These are phyloP conservation scores for Athene cunicularia DNA, from an alignment of 2,113 vertebrate genomes.

Conservation along the genomic window DNA sequence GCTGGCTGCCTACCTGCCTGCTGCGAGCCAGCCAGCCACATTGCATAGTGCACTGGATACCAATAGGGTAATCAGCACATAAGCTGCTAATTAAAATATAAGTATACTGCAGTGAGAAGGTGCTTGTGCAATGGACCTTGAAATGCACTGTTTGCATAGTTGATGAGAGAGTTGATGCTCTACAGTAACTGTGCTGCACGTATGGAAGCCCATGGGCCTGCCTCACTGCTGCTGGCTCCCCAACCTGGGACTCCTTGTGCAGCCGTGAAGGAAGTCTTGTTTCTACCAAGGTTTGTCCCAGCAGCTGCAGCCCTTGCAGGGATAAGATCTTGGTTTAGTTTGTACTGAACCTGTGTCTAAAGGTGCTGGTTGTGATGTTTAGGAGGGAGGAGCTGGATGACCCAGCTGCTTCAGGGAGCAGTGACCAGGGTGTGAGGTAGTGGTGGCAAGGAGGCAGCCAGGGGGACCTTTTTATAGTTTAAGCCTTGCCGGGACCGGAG, in stretches of 20 bases:
- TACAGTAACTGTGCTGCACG: not conserved
- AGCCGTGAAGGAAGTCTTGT: not conserved
- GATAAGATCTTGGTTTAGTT: not conserved
- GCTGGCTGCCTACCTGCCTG: not conserved
- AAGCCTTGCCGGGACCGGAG: too few species aligned
- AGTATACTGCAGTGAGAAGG: not conserved
- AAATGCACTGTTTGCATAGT: not conserved
- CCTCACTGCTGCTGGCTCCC: not conserved
- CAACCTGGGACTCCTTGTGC: fast-evolving
- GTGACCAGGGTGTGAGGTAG: not conserved
- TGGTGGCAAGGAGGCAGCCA: not conserved
- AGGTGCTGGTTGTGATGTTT: not conserved
- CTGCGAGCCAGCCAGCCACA: not conserved
- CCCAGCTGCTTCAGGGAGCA: not conserved
- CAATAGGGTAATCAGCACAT: not conserved
- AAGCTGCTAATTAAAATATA: constrained; percentile 27
- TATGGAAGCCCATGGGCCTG: not conserved
- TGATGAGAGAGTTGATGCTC: not conserved
- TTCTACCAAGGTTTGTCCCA: not conserved
- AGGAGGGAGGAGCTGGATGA: not conserved
- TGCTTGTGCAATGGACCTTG: not conserved
- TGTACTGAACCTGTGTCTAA: fast-evolving
- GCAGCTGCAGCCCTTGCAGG: not conserved
- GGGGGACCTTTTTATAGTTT: too few species aligned
- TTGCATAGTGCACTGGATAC: not conserved